Evolutionary conservation across 1,140 invertebrate genomes (phyloP).

Genomic region (Acarapis woodi): DNA sequence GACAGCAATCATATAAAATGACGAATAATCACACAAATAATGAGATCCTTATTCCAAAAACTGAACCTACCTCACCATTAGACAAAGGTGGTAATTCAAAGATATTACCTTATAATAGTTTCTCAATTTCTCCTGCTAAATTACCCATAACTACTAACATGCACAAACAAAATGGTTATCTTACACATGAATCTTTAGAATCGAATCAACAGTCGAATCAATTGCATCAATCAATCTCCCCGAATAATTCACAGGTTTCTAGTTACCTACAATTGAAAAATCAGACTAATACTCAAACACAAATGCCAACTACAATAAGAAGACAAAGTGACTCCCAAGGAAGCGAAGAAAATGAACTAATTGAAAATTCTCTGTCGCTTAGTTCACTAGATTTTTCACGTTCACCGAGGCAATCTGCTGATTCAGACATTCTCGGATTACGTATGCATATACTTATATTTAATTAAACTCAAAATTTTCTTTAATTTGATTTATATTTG

Average conservation of each 20-base stretch:
- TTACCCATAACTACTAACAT: neutral
- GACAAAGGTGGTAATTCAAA: too few relatives aligned
- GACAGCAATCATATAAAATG: too few relatives aligned
- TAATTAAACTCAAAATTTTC: neutral
- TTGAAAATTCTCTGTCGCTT: neutral
- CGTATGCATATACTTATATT: conserved; percentile 1
- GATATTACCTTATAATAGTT: too few relatives aligned
- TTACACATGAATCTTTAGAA: neutral
- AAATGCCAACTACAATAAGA: too few relatives aligned
- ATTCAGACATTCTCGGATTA: conserved; percentile 9
- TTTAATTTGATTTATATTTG: neutral
- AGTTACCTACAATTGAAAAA: neutral
- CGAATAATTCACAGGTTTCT: conserved; percentile 6
- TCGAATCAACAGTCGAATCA: neutral
- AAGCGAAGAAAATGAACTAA: neutral
- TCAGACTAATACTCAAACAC: too few relatives aligned
- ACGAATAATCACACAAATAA: too few relatives aligned
- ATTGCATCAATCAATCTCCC: conserved; percentile 5
- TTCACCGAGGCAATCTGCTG: conserved; percentile 2
- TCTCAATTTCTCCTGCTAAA: neutral
- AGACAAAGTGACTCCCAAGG: conserved; percentile 3
- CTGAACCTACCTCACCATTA: too few relatives aligned
- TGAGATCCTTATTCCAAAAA: too few relatives aligned
- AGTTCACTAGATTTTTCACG: neutral
- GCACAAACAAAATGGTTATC: neutral